phyloP scores from a whole-genome alignment of 2,113 vertebrate genomes.

The Lethenteron reissneri region DNA sequence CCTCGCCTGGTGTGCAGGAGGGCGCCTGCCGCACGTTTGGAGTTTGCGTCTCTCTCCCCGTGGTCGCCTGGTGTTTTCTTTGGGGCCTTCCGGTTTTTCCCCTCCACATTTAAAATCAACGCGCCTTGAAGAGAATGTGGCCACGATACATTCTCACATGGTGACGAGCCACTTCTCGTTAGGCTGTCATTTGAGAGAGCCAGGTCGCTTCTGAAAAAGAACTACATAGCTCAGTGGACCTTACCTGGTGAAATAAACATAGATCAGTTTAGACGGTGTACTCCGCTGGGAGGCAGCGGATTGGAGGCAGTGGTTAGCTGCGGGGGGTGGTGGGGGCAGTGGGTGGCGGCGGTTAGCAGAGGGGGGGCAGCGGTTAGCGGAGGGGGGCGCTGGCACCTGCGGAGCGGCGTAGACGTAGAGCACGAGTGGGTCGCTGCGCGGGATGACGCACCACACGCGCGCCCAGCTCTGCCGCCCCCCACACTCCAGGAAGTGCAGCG shows the following conservation, averaged over 20 bases:
- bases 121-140: background rate
- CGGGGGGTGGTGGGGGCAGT: too few species aligned
- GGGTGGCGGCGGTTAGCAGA: too few species aligned
- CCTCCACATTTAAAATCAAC: background rate
- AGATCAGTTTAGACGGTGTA: too few species aligned
- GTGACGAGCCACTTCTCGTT: too few species aligned
- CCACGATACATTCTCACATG: too few species aligned
- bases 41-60: background rate
- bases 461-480: slow-evolving; percentile 15
- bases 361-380: too few species aligned
- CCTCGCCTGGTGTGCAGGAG: background rate
- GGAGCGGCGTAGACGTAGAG: slow-evolving; percentile 32
- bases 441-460: slow-evolving; percentile 30
- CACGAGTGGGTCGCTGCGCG: slow-evolving; percentile 25
- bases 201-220: too few species aligned
- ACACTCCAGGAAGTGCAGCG: slow-evolving; percentile 30
- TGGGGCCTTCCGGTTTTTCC: background rate
- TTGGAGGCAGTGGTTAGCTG: too few species aligned
- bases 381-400: slow-evolving; percentile 19
- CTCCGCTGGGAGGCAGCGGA: too few species aligned
- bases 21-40: background rate
- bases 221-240: too few species aligned
- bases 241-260: too few species aligned
- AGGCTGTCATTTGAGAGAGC: too few species aligned
- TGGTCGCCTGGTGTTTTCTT: background rate